These are phyloP conservation scores for Atherinosoma microstoma DNA, from an alignment of 2,797 vertebrate genomes.

Conservation along the genomic window DNA sequence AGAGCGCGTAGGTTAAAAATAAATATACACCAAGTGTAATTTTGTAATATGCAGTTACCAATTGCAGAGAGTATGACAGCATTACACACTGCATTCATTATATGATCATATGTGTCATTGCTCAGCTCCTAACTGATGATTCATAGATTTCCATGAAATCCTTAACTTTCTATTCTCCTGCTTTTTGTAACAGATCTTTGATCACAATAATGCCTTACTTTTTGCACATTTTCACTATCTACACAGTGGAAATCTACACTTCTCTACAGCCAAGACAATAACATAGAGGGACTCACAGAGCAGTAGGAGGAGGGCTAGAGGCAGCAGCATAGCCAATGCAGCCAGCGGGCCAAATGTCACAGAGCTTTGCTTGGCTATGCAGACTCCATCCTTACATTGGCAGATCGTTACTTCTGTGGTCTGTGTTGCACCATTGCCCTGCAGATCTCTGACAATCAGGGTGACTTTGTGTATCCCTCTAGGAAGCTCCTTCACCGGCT, in stretches of 20 bases:
- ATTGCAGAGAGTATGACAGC: neutral
- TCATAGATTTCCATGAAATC: slow-evolving; percentile 8
- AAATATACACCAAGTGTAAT: neutral
- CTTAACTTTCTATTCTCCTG: slow-evolving; percentile 9
- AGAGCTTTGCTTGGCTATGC: slow-evolving; percentile 18
- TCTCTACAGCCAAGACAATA: slow-evolving; percentile 3
- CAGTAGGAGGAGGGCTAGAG: slow-evolving; percentile 83
- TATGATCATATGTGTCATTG: neutral
- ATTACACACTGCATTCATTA: neutral
- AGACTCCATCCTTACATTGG: slow-evolving; percentile 76
- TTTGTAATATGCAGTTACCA: neutral
- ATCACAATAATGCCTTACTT: neutral
- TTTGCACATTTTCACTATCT: slow-evolving; percentile 11
- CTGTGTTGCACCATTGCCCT: slow-evolving; percentile 67
- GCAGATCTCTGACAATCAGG: slow-evolving; percentile 83
- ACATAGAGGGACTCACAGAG: slow-evolving; percentile 85
- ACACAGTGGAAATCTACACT: slow-evolving; percentile 12
- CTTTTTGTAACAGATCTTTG: slow-evolving; percentile 11
- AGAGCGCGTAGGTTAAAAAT: slow-evolving; percentile 11
- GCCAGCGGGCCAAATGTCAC: slow-evolving; percentile 82
- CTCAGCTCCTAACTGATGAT: neutral
- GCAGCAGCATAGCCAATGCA: slow-evolving; percentile 88
- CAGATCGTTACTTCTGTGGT: slow-evolving; percentile 81
- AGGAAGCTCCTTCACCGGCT: slow-evolving; percentile 64
- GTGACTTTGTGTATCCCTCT: slow-evolving; percentile 76